A percentile compares a stretch with the other conserved stretches of the same genome.
These are phyloP conservation scores for Phainopepla nitens DNA, from an alignment of 2,113 vertebrate genomes.

Conservation along the genomic window DNA sequence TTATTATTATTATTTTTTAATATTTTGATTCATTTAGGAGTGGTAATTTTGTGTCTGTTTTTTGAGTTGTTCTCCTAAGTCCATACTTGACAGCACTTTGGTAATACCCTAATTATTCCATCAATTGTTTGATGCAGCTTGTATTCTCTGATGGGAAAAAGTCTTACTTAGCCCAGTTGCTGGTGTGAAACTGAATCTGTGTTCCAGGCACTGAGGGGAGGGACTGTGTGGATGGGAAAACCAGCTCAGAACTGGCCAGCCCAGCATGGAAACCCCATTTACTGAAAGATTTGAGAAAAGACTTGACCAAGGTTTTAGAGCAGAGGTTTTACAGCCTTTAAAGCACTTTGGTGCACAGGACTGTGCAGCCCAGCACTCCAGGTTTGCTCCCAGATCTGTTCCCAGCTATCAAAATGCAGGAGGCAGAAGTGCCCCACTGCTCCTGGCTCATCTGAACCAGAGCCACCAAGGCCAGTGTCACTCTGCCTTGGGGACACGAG, in stretches of 20 bases:
- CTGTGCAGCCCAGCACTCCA: not conserved
- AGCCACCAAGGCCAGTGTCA: not conserved
- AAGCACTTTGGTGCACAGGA: not conserved
- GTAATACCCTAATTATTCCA: conserved; percentile 51
- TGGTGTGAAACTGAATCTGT: conserved; percentile 19
- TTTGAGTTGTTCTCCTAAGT: not conserved
- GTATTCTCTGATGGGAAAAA: conserved; percentile 66
- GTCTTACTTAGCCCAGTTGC: conserved; percentile 23
- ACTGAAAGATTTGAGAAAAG: not conserved
- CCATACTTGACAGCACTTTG: conserved; percentile 48
- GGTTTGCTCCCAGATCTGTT: not conserved
- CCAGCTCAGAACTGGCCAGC: not conserved
- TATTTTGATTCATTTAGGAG: conserved; percentile 13
- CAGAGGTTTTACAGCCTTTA: not conserved
- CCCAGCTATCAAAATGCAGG: not conserved
- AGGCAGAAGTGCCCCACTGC: not conserved
- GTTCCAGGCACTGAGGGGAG: not conserved
- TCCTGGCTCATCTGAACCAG: not conserved
- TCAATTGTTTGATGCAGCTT: conserved; percentile 66
- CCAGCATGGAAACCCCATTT: not conserved
- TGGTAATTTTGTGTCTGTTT: not conserved
- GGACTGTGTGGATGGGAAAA: not conserved
- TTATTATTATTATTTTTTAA: conserved; percentile 33
- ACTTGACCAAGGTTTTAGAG: not conserved
- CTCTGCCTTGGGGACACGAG: not conserved